phyloP scores from a whole-genome alignment of 2,797 vertebrate genomes.

The Mycteria americana region DNA sequence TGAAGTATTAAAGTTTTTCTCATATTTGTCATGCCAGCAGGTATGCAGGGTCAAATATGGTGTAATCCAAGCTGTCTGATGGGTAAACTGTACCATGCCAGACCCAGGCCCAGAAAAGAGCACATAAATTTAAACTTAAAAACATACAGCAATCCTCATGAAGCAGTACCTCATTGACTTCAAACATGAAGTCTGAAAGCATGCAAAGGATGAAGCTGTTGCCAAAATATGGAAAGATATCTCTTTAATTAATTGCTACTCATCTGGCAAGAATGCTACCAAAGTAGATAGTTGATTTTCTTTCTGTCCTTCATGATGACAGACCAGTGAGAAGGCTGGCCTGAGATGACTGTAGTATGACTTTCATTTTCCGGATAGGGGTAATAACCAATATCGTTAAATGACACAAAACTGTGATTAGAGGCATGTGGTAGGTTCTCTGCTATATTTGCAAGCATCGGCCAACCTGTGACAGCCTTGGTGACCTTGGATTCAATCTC shows the following conservation, averaged over 20 bases:
- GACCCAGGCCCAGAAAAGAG: not conserved
- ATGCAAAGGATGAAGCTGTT: not conserved
- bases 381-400: not conserved
- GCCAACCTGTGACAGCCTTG: not conserved
- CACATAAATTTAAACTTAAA: not conserved
- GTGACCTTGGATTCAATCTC: not conserved
- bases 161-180: not conserved
- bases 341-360: not conserved
- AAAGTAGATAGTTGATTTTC: not conserved
- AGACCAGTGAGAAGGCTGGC: not conserved
- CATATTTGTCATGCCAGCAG: not conserved
- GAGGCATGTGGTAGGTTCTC: not conserved
- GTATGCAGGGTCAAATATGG: not conserved
- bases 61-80: not conserved
- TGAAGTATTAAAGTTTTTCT: not conserved
- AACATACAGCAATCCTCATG: not conserved
- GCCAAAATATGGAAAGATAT: not conserved
- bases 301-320: not conserved
- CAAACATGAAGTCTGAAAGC: not conserved
- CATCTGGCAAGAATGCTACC: not conserved
- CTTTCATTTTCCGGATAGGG: not conserved
- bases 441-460: not conserved
- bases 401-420: not conserved
- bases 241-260: not conserved
- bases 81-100: not conserved